Percentiles rank a stretch among this genome's conserved stretches.
These are phyloP conservation scores for Phataginus tetradactyla DNA, from an alignment of 2,797 vertebrate species.

Conservation along the genomic window DNA sequence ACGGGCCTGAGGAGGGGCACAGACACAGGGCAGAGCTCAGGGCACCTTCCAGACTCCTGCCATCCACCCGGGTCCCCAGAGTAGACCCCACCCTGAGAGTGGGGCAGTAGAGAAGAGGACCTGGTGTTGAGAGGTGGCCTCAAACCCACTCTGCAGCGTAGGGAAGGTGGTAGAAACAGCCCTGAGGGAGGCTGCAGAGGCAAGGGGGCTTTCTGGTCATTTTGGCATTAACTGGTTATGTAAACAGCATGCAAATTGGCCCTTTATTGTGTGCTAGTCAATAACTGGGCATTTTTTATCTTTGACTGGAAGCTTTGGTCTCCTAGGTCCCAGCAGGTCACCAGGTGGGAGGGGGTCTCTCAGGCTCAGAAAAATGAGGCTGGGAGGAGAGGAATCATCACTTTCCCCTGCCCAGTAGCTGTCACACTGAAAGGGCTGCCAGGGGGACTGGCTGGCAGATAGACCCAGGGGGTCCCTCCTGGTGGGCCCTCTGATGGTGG, in stretches of 20 bases:
- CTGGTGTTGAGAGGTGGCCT: background rate
- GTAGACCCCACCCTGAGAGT: background rate
- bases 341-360: constrained; percentile 21
- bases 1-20: background rate
- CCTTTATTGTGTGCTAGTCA: constrained; percentile 47
- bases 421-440: background rate
- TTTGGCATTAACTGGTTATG: constrained; percentile 8
- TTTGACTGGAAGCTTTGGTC: constrained; percentile 53
- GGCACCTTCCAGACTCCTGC: background rate
- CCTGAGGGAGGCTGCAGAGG: background rate
- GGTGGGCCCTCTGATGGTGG: background rate
- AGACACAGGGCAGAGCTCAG: background rate
- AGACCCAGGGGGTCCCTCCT: background rate
- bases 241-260: constrained; percentile 58
- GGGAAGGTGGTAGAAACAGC: too few species aligned
- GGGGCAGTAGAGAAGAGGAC: background rate
- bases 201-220: too few species aligned
- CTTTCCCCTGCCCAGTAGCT: constrained; percentile 7
- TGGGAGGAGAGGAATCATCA: background rate
- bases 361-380: background rate
- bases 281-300: constrained; percentile 56
- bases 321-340: constrained; percentile 49
- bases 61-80: background rate
- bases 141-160: too few species aligned
- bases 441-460: background rate